These are phyloP conservation scores for Gouania willdenowi DNA, from an alignment of 2,797 vertebrate genomes.

Conservation along the genomic window DNA sequence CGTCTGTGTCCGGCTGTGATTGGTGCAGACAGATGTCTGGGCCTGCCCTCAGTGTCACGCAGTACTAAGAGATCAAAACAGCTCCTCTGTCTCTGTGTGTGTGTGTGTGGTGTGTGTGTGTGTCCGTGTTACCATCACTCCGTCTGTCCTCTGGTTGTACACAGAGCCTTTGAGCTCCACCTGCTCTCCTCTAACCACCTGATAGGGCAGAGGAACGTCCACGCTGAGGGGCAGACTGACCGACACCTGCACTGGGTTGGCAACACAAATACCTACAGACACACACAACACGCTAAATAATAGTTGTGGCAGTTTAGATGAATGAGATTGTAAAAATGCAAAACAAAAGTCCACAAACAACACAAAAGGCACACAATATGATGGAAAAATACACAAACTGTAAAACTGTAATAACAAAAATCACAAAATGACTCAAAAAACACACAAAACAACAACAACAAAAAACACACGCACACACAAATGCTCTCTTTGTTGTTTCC, in stretches of 20 bases:
- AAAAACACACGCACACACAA: no score
- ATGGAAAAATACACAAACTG: no score
- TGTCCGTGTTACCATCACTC: slow-evolving; percentile 23
- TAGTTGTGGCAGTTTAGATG: no score
- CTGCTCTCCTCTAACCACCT: slow-evolving; percentile 61
- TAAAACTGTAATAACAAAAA: no score
- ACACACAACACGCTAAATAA: not conserved
- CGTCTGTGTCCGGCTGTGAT: slow-evolving; percentile 8
- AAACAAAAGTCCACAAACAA: no score
- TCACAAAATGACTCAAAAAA: no score
- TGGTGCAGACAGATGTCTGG: slow-evolving; percentile 78
- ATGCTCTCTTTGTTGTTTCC: no score
- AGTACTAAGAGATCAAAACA: slow-evolving; percentile 70
- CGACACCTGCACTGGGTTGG: slow-evolving; percentile 13
- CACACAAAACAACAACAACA: no score
- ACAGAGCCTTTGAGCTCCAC: slow-evolving; percentile 51
- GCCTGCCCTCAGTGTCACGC: slow-evolving; percentile 72
- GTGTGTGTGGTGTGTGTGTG: no score
- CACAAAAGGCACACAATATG: no score
- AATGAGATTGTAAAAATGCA: no score
- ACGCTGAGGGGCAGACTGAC: slow-evolving; percentile 40
- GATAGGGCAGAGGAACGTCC: slow-evolving; percentile 53
- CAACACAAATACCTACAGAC: slow-evolving; percentile 52
- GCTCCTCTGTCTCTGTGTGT: no score
- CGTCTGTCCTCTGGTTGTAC: slow-evolving; percentile 39